phyloP scores from a whole-genome alignment of 2,888 invertebrate genomes.

The Petrolisthes cinctipes region DNA sequence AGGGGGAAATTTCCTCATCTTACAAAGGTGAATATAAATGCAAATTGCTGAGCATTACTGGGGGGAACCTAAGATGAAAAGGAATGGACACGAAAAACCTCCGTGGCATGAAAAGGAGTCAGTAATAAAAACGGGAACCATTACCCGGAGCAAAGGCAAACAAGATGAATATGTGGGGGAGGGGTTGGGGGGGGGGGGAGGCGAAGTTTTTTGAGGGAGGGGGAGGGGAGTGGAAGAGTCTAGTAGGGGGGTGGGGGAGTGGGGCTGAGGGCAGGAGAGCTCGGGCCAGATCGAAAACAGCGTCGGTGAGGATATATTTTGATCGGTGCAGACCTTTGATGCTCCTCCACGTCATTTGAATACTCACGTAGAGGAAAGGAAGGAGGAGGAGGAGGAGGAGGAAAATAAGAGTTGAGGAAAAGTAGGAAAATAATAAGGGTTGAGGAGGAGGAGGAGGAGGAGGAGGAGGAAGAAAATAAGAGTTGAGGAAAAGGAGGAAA shows the following conservation, averaged over 20 bases:
- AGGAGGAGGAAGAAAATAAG: neutral
- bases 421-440: neutral
- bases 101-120: constrained; percentile 56
- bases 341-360: constrained; percentile 45
- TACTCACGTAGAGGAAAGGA: constrained; percentile 17
- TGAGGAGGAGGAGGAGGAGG: neutral
- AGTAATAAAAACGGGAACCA: constrained; percentile 56
- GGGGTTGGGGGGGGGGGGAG: constrained; percentile 25
- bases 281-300: constrained; percentile 55
- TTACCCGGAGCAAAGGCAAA: constrained; percentile 59
- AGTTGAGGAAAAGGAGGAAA: neutral
- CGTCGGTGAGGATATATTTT: constrained; percentile 50
- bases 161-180: constrained; percentile 57
- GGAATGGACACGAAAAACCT: constrained; percentile 49
- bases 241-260: too few relatives aligned
- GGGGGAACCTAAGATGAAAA: constrained; percentile 51
- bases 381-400: neutral
- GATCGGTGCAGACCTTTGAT: constrained; percentile 42
- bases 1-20: constrained; percentile 46
- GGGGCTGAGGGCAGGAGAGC: too few relatives aligned
- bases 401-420: too few relatives aligned
- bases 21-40: constrained; percentile 59
- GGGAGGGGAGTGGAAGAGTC: constrained; percentile 34
- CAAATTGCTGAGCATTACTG: constrained; percentile 55
- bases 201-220: neutral